phyloP scores from a whole-genome alignment of 2,113 vertebrate genomes.

The Nothocercus nigrocapillus region DNA sequence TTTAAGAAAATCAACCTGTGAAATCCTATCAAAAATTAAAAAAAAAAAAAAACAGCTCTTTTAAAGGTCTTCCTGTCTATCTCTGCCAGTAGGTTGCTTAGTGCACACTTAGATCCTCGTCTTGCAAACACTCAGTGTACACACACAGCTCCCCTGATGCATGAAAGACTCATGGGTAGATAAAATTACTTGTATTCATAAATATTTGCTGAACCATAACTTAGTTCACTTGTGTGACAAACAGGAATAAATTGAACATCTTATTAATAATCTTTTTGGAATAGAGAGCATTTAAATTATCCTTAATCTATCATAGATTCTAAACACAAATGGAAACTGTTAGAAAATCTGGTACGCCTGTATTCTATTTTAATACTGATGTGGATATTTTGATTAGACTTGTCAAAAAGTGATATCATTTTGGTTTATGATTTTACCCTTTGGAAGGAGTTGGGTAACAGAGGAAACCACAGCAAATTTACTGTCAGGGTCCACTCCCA shows the following conservation, averaged over 20 bases:
- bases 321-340: background rate
- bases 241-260: background rate
- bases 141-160: background rate
- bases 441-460: background rate
- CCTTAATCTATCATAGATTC: background rate
- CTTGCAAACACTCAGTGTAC: background rate
- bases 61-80: background rate
- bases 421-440: background rate
- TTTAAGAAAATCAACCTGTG: background rate
- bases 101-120: background rate
- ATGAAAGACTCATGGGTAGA: background rate
- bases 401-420: background rate
- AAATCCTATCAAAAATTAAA: background rate
- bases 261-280: background rate
- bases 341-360: background rate
- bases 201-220: background rate
- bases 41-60: too few species aligned
- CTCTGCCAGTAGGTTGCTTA: background rate
- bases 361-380: background rate
- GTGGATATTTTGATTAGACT: background rate
- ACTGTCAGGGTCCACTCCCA: background rate
- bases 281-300: background rate
- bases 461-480: background rate
- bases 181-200: conserved; percentile 15
- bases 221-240: conserved; percentile 24